phyloP scores from a whole-genome alignment of 2,113 vertebrate species.

The Ptyas mucosa region DNA sequence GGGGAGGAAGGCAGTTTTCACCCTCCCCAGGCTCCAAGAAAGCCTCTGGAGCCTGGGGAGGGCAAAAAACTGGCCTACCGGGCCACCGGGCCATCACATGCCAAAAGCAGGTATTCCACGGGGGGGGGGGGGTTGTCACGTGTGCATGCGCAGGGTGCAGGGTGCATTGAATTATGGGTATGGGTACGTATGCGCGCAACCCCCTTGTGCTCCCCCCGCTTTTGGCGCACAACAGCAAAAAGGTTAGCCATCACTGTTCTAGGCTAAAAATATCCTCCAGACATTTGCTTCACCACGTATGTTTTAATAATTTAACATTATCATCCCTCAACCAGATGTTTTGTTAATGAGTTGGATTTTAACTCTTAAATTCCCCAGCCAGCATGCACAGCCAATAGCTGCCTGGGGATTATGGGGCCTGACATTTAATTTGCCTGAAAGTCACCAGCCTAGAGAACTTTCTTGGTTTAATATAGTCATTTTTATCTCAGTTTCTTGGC shows the following conservation, averaged over 20 bases:
- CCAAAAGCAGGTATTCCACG: no score
- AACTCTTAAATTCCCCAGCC: neutral
- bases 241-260: neutral
- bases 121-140: no score
- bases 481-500: neutral
- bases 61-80: no score
- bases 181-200: no score
- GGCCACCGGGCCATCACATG: no score
- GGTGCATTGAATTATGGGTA: no score
- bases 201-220: no score
- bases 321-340: neutral
- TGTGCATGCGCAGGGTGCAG: no score
- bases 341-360: neutral
- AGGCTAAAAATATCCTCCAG: neutral
- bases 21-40: no score
- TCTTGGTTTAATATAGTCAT: neutral
- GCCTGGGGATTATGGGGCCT: neutral
- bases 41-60: no score
- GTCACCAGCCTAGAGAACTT: neutral
- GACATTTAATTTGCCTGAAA: neutral
- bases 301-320: neutral
- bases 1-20: no score
- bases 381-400: neutral
- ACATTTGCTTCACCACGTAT: neutral
- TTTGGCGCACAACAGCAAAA: no score